Conservation (phyloP, 2,888 invertebrate species). For the Leptinotarsa tumamoca region DNA sequence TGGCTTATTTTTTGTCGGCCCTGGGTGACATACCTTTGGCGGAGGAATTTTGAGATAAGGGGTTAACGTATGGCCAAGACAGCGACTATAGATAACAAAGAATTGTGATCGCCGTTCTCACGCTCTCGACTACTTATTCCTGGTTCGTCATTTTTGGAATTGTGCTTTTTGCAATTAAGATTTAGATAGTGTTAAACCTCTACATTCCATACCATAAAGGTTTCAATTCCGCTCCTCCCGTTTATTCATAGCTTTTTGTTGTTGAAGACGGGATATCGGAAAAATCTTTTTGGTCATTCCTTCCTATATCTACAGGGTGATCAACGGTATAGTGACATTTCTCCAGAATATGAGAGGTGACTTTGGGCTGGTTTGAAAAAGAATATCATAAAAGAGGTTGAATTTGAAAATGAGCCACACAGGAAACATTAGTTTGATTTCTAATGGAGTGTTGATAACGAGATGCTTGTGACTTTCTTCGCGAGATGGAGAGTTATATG, state of each 20-base stretch:
- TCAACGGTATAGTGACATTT: no score
- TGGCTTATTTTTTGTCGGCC: constrained; percentile 63
- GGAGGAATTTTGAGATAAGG: constrained; percentile 64
- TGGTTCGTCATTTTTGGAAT: constrained; percentile 58
- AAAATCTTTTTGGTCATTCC: background rate
- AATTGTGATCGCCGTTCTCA: constrained; percentile 61
- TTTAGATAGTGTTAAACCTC: constrained; percentile 59
- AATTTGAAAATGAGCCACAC: no score
- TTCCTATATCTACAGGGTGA: background rate
- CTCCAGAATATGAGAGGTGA: background rate
- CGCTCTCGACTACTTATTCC: constrained; percentile 59
- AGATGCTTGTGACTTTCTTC: no score
- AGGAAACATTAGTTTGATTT: no score
- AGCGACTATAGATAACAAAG: constrained; percentile 61
- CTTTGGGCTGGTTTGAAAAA: background rate
- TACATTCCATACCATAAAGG: constrained; percentile 54
- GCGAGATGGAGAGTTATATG: no score
- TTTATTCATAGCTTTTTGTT: constrained; percentile 19
- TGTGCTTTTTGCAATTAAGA: constrained; percentile 61
- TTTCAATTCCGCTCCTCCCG: constrained; percentile 46
- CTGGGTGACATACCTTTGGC: constrained; percentile 64
- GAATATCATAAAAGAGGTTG: no score
- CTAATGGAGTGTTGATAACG: no score
- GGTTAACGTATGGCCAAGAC: constrained; percentile 65
- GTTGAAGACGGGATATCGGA: constrained; percentile 1